phyloP scores from a whole-genome alignment of 2,888 invertebrate species.

The Diploptera punctata region DNA sequence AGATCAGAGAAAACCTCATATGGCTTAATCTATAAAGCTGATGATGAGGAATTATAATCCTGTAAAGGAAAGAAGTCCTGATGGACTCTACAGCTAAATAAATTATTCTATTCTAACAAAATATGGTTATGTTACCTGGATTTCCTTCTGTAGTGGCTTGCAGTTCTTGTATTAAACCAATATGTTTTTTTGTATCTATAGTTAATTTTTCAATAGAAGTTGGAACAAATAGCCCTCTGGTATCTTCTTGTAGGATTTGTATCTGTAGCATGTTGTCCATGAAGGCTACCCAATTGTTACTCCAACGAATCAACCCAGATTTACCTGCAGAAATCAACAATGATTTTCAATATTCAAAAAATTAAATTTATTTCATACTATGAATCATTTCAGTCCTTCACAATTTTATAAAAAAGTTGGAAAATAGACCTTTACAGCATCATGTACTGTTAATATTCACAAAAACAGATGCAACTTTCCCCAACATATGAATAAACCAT shows the following conservation, averaged over 20 bases:
- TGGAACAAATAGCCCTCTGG: conserved; percentile 75
- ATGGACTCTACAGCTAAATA: neutral
- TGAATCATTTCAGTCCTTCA: no score
- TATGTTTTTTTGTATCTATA: conserved; percentile 71
- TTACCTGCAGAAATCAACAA: conserved; percentile 47
- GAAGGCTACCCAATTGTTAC: conserved; percentile 86
- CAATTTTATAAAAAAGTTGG: no score
- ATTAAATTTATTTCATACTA: no score
- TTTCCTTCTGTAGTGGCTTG: neutral
- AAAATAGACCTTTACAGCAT: neutral
- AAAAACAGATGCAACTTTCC: no score
- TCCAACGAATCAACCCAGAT: conserved; percentile 68
- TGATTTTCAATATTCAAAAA: no score
- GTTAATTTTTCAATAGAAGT: conserved; percentile 74
- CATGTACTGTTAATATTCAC: neutral
- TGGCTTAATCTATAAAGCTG: neutral
- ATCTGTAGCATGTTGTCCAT: conserved; percentile 91
- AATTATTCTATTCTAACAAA: neutral
- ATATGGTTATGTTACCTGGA: neutral
- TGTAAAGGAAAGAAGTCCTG: neutral
- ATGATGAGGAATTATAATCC: neutral
- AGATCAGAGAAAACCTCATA: no score
- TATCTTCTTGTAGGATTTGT: conserved; percentile 71
- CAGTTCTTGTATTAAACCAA: conserved; percentile 44
- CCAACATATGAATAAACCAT: no score